A percentile compares a stretch with the other conserved stretches of the same genome.
These are phyloP conservation scores for Eufriesea mexicana DNA, from an alignment of 1,140 invertebrate genomes.

Conservation along the genomic window DNA sequence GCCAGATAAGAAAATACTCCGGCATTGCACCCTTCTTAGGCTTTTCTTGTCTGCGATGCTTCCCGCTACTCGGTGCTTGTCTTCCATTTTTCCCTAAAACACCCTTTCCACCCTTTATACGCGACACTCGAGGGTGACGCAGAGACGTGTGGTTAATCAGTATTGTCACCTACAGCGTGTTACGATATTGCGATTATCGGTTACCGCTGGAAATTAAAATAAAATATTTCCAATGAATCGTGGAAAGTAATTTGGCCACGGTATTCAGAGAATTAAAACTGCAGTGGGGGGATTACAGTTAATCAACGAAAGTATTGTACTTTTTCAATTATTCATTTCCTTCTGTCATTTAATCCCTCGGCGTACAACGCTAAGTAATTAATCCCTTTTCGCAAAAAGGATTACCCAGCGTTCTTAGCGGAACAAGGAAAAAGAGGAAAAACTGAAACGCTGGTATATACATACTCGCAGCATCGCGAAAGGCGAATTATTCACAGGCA, in stretches of 20 bases:
- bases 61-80: background rate
- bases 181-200: too few relatives aligned
- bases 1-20: background rate
- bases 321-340: background rate
- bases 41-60: background rate
- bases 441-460: too few relatives aligned
- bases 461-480: background rate
- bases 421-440: background rate
- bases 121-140: too few relatives aligned
- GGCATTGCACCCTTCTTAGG: background rate
- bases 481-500: background rate
- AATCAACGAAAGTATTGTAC: background rate
- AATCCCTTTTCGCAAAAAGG: background rate
- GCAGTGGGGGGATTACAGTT: background rate
- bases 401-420: too few relatives aligned
- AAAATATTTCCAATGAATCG: too few relatives aligned
- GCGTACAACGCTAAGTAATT: background rate
- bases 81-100: too few relatives aligned
- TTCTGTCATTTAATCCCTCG: background rate
- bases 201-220: background rate
- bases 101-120: too few relatives aligned
- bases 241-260: too few relatives aligned
- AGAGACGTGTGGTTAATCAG: too few relatives aligned
- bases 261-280: background rate
- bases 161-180: too few relatives aligned